Percentiles rank a stretch among this genome's conserved stretches.
phyloP scores from a whole-genome alignment of 2,797 vertebrate species.

The Meriones psammophilus region DNA sequence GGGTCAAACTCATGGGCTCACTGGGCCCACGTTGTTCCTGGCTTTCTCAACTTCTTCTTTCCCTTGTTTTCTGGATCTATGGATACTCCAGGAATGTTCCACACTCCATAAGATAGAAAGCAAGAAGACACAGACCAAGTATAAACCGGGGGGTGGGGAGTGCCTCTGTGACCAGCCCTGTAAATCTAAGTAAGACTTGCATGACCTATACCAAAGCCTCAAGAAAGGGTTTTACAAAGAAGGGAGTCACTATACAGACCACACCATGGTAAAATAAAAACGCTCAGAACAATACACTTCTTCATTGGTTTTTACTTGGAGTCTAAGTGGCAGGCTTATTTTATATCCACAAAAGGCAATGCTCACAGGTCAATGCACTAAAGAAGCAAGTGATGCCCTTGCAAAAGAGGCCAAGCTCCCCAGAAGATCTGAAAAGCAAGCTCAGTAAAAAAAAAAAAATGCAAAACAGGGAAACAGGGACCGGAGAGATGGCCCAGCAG shows the following conservation, averaged over 20 bases:
- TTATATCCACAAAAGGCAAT: not conserved
- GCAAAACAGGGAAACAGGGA: not conserved
- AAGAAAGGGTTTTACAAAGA: not conserved
- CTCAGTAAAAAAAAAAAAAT: not conserved
- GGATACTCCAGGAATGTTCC: not conserved
- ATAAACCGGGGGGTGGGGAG: not conserved
- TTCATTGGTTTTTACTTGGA: not conserved
- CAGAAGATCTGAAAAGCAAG: not conserved
- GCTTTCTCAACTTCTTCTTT: not conserved
- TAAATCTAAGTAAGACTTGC: not conserved
- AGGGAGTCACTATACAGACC: not conserved
- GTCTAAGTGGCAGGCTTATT: not conserved
- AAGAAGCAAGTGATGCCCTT: not conserved
- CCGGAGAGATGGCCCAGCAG: not conserved
- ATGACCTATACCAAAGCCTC: not conserved
- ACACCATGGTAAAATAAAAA: slow-evolving; percentile 16
- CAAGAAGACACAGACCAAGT: rapidly evolving
- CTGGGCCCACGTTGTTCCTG: not conserved
- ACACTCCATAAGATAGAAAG: not conserved
- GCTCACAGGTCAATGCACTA: not conserved
- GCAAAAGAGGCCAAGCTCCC: not conserved
- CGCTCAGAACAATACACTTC: not conserved
- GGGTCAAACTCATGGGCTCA: not conserved
- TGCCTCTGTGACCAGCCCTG: not conserved
- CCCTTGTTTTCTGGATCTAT: not conserved